These are phyloP conservation scores for Julus scandinavius DNA, from an alignment of 2,888 invertebrate species.

Conservation along the genomic window DNA sequence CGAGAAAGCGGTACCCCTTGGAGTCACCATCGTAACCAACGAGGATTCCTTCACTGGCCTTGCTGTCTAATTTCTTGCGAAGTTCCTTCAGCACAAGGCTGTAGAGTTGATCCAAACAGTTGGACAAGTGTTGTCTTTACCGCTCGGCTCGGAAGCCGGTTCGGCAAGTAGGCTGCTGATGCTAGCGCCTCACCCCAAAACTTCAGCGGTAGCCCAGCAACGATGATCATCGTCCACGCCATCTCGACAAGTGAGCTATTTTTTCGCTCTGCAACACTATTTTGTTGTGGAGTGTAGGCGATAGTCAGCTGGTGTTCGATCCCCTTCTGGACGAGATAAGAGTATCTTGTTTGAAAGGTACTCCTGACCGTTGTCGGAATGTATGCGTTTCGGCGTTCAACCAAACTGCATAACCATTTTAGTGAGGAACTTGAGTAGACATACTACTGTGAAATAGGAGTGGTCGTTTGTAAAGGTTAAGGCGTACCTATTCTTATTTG, in stretches of 20 bases:
- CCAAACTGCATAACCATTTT: too few relatives aligned
- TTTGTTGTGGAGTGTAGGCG: not conserved
- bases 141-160: not conserved
- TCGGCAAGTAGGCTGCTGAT: not conserved
- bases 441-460: too few relatives aligned
- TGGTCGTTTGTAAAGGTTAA: too few relatives aligned
- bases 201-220: not conserved
- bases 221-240: not conserved
- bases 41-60: not conserved
- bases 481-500: too few relatives aligned
- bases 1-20: not conserved
- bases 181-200: not conserved
- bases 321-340: too few relatives aligned
- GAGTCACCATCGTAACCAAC: not conserved
- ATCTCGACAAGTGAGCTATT: not conserved
- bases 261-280: not conserved
- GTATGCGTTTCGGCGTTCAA: too few relatives aligned
- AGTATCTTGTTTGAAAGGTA: too few relatives aligned
- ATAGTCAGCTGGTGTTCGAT: too few relatives aligned
- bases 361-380: too few relatives aligned
- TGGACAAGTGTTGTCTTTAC: not conserved
- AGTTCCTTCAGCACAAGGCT: not conserved
- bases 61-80: not conserved
- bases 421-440: too few relatives aligned
- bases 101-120: not conserved